Evolutionary conservation across 2,888 invertebrate species (phyloP), one percentile per base, ranked within the genome.

Genomic region (Drosophila picticornis): DNA sequence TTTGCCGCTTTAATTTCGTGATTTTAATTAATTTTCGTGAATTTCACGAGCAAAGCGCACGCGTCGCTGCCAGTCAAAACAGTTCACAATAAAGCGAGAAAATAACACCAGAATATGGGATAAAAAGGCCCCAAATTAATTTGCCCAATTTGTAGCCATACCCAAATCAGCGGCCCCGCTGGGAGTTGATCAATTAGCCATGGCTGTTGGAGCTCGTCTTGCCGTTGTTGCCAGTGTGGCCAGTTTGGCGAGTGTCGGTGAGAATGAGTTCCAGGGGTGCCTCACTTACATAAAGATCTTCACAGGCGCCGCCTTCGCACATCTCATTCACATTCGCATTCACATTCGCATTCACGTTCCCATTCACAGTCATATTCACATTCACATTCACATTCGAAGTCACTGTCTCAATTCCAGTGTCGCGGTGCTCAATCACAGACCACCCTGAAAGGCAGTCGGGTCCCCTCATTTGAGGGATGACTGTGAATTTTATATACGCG

Each of bases 121-220:
- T n/a, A 40, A 2, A 43, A 25, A 31, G n/a, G 69, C 69, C 58
- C 56, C 60, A 80, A 90, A 87, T 90, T 88, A 90, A 90, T 90
- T 91, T 87, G 85, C 75, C 89, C 90, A 90, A 86, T 86, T 86
- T 87, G 85, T 77, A 75, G 84, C 65, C 80, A 79, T 87, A 87
- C 88, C 90, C 86, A 90, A 90, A 90, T 90, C 90, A 89, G 68
- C 73, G 38, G 73, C 72, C 91, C 91, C 75, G 84, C 89, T 86
- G 88, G 70, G 90, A 83, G 75, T 71, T 81, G 88, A 88, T 88
- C 91, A 91, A 88, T 88, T 88, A 91, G 90, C 81, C 85, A 90
- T 82, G 88, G 79, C 73, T 80, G 83, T 84, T 77, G 78, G 72
- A 55, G 72, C 70, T 80, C 63, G 53, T 56, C 46, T 56, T 52